Base-by-base conservation (phyloP, 2,888 invertebrate species). In the Agrochola litura region DNA sequence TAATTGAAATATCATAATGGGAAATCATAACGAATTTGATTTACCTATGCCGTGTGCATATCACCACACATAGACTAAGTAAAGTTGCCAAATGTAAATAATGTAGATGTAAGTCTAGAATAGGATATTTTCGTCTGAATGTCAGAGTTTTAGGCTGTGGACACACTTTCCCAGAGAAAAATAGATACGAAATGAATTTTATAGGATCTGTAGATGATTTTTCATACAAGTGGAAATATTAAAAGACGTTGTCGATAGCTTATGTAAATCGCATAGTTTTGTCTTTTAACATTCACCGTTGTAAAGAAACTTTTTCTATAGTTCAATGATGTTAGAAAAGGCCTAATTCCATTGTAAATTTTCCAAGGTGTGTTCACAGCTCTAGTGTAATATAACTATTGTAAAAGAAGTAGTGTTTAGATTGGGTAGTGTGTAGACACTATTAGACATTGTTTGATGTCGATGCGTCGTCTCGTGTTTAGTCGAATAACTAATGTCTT, bases 41-140 rank as follows among this genome's bases (percentile, higher is more conserved):
- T 94, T 92, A 92, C 94, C 95, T 91, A 92, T 92, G 94, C 95
- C 92, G 92, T 89, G 94, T 92, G 95, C 96, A 96, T 96, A 96
- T 96, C 96, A 95, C 92, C 93, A 94, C 93, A 92, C 92, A 92
- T 96, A 96, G 95, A 92, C 90, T 96, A 95, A 96, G 95, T 90
- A 88, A 93, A 92, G 94, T 95, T 96, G 96, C 96, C 96, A 96
- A 96, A 96, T 96, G 96, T 96, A 95, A 92, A 95, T 95, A 95
- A 85, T 80, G 67, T 85, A 88, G 79, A 60, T 68, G 65, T 91
- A 90, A 84, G 84, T 68, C 54, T 87, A 84, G 77, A 76, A 80
- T 88, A 90, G 82, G 86, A 76, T 84, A 83, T 91, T 92, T 91
- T 93, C 90, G 88, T 94, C 92, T 94, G 89, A 88, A 92, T 92